Evolutionary conservation across 2,888 invertebrate genomes (phyloP), one percentile per base, ranked within the genome.

Genomic region (Leptura quadrifasciata): DNA sequence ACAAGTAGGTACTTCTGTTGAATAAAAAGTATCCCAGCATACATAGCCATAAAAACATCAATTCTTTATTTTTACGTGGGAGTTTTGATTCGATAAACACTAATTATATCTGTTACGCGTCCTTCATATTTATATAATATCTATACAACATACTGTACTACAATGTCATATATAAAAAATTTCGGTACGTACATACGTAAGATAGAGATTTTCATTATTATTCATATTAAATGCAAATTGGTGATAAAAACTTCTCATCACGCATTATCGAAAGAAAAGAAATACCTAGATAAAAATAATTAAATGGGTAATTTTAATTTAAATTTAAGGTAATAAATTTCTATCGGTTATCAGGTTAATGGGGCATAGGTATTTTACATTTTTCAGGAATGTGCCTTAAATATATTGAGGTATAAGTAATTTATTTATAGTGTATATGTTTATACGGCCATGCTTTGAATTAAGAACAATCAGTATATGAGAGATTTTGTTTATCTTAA

Each of bases 401-500:
- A 47, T n/a, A n/a, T 47, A 47, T n/a, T 6, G 47, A n/a, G 47
- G n/a, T 15, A n/a, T 15, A 24, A 8, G n/a, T 39, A 39, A 47
- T 47, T 47, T 17, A 47, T 47, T n/a, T 2, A 2, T n/a, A 47
- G n/a, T 47, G 1, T 47, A 39, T 39, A 47, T n/a, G 5, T 15
- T 12, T 39, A 39, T 39, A 39, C 10, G 47, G 47, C 47, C n/a
- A 47, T 47, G 47, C n/a, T 47, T 47, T n/a, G 3, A 47, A n/a
- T 47, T n/a, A 47, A 39, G 39, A 39, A 47, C 5, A 47, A 47
- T 47, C n/a, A 47, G 17, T 39, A 63, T 63, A 63, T n/a, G n/a
- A n/a, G n/a, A 47, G 47, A 39, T n/a, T 61, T 61, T 63, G 2
- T 63, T 39, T 63, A 63, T 12, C 31, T 39, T 63, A 63, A 39